Evolutionary conservation across 2,888 invertebrate genomes (phyloP).

Genomic region (Phania funesta): DNA sequence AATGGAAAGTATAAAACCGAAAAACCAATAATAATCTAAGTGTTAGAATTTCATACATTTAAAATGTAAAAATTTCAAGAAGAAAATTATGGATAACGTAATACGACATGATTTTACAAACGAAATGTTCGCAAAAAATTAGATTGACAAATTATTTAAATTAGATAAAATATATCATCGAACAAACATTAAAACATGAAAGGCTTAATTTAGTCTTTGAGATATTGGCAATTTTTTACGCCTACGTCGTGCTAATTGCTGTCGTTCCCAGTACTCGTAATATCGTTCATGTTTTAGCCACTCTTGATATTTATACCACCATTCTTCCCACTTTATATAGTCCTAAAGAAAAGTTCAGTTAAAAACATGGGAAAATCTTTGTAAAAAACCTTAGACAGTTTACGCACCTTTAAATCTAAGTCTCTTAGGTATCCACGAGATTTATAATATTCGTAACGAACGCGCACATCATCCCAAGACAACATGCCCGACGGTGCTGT

Average conservation of each 20-base stretch:
- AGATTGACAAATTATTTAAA: conserved; percentile 2
- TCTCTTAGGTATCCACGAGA: conserved; percentile 92
- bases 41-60: conserved; percentile 11
- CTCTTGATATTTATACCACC: conserved; percentile 95
- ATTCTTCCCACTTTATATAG: conserved; percentile 96
- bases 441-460: conserved; percentile 93
- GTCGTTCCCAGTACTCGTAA: conserved; percentile 81
- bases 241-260: conserved; percentile 79
- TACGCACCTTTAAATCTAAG: conserved; percentile 79
- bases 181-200: not conserved
- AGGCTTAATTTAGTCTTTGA: conserved; percentile 78
- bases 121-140: not conserved
- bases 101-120: not conserved
- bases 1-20: not conserved
- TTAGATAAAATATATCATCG: not conserved
- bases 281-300: conserved; percentile 86
- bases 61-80: conserved; percentile 3
- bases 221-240: conserved; percentile 80
- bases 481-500: conserved; percentile 87
- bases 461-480: conserved; percentile 94
- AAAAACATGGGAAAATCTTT: not conserved
- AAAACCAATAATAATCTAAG: not conserved
- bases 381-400: not conserved
- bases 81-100: not conserved
- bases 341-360: conserved; percentile 81